Evolutionary conservation across 2,888 invertebrate genomes (phyloP).

Genomic region (Pseudococcus longispinus): DNA sequence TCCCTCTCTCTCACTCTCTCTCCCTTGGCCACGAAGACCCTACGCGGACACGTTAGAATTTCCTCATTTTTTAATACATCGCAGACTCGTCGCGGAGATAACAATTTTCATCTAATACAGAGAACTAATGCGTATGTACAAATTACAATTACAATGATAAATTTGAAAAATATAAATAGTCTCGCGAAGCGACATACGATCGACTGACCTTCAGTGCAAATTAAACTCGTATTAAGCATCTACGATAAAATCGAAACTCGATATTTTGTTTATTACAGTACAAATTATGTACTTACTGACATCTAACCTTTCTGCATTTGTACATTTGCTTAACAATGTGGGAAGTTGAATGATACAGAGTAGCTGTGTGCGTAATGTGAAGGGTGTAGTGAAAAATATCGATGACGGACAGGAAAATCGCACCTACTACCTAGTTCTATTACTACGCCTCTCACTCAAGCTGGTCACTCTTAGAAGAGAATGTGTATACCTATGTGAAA

Average conservation of each 20-base stretch:
- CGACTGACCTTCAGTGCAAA: background rate
- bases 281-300: background rate
- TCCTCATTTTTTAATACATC: background rate
- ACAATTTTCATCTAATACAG: background rate
- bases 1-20: background rate
- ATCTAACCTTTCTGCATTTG: background rate
- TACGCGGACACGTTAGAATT: background rate
- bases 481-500: too few relatives aligned
- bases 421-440: background rate
- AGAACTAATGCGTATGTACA: background rate
- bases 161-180: background rate
- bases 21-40: background rate
- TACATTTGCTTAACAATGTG: background rate
- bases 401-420: background rate
- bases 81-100: background rate
- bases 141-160: background rate
- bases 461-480: background rate
- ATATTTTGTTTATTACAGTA: background rate
- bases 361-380: background rate
- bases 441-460: background rate
- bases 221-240: background rate
- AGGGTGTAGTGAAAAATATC: background rate
- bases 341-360: background rate
- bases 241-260: background rate
- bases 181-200: background rate